A percentile compares a stretch with the other conserved stretches of the same genome.
These are phyloP conservation scores for Parazoanthus swiftii DNA, from an alignment of 92 coral and sea anemone species.

Conservation along the genomic window DNA sequence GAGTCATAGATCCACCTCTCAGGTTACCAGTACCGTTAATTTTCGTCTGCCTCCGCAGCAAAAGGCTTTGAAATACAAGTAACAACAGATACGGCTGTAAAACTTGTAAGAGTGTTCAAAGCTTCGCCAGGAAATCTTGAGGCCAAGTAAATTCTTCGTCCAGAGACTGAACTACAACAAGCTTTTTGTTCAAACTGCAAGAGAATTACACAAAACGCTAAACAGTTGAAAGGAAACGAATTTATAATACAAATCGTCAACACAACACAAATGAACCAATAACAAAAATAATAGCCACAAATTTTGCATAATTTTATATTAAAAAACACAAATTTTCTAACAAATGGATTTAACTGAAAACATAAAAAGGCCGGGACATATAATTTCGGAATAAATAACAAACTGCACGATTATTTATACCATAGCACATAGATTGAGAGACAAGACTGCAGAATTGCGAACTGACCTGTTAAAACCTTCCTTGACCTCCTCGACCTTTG, in stretches of 20 bases:
- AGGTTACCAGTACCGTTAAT: not conserved
- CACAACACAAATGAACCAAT: not conserved
- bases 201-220: not conserved
- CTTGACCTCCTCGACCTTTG: conserved; percentile 87
- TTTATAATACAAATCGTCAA: not conserved
- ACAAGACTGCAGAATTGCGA: not conserved
- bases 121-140: conserved; percentile 30
- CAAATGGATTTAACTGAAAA: no score
- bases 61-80: not conserved
- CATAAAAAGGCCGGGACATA: not conserved
- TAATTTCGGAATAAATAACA: not conserved
- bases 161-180: conserved; percentile 74
- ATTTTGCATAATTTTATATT: no score
- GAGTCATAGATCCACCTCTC: not conserved
- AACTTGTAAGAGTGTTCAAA: not conserved
- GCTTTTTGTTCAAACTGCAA: conserved; percentile 76
- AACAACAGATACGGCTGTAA: not conserved
- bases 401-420: not conserved
- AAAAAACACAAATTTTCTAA: no score
- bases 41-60: not conserved
- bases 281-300: not conserved
- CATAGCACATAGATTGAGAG: not conserved
- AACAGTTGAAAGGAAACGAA: not conserved
- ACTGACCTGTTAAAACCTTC: conserved; percentile 74
- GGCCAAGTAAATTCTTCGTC: conserved; percentile 88